These are phyloP conservation scores for Paralvinella palmiformis DNA, from an alignment of 1,140 invertebrate species.

Conservation along the genomic window DNA sequence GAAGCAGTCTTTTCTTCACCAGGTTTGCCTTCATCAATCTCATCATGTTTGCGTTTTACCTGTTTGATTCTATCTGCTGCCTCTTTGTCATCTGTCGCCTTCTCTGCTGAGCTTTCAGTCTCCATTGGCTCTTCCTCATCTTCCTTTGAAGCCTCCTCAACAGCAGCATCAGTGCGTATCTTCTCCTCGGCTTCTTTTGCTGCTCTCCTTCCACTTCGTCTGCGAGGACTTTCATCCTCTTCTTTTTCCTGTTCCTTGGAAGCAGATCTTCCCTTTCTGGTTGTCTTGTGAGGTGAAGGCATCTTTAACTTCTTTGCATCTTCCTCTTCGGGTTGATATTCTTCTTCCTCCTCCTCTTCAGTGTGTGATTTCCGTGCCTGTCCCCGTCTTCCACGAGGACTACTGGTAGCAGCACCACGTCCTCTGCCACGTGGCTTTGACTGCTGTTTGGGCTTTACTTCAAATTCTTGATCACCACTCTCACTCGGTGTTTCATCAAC, in stretches of 20 bases:
- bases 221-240: constrained; percentile 1
- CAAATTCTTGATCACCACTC: too few species aligned
- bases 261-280: too few species aligned
- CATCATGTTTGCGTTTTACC: neutral
- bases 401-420: too few species aligned
- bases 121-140: neutral
- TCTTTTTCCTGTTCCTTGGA: constrained; percentile 11
- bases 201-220: constrained; percentile 3
- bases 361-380: too few species aligned
- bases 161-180: neutral
- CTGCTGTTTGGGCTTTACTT: too few species aligned
- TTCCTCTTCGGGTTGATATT: too few species aligned
- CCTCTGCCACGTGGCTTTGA: too few species aligned
- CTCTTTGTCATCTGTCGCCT: neutral
- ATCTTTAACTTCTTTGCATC: too few species aligned
- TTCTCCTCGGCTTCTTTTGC: constrained; percentile 11
- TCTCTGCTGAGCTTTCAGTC: neutral
- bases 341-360: too few species aligned
- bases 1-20: neutral
- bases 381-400: too few species aligned
- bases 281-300: too few species aligned
- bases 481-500: too few species aligned
- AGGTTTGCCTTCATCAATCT: neutral
- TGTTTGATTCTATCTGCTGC: neutral
- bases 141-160: neutral